These are phyloP conservation scores for Odontocerum albicorne DNA, from an alignment of 2,888 invertebrate genomes.

Conservation along the genomic window DNA sequence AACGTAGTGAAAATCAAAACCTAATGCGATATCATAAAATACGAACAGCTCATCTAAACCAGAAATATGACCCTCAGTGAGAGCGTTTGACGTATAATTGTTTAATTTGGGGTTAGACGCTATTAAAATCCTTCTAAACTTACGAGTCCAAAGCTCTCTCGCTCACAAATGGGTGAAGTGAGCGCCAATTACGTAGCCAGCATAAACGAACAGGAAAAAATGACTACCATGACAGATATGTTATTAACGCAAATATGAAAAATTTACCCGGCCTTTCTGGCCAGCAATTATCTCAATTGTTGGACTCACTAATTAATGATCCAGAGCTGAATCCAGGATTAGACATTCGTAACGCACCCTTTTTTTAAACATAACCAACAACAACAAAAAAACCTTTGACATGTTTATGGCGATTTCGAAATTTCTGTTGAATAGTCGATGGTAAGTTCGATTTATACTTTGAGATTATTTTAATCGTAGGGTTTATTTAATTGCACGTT, in stretches of 20 bases:
- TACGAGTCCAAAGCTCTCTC: not conserved
- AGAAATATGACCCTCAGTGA: conserved; percentile 10
- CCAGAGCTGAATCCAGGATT: conserved; percentile 7
- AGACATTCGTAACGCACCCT: conserved; percentile 9
- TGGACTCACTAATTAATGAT: conserved; percentile 31
- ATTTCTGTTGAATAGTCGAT: no score
- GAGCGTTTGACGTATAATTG: conserved; percentile 13
- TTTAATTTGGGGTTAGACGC: conserved; percentile 19
- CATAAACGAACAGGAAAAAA: conserved; percentile 4
- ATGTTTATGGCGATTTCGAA: conserved; percentile 8
- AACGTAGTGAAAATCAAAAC: no score
- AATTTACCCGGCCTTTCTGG: conserved; percentile 24
- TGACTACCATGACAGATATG: conserved; percentile 30
- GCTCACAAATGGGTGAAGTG: not conserved
- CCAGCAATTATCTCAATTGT: conserved; percentile 34
- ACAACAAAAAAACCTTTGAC: conserved; percentile 4
- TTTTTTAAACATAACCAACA: not conserved
- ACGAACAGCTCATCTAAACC: not conserved
- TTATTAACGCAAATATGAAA: conserved; percentile 36
- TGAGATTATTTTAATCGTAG: conserved; percentile 7
- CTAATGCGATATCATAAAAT: no score
- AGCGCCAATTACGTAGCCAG: conserved; percentile 16
- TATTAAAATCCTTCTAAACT: not conserved
- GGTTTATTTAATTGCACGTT: not conserved
- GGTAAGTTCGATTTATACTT: no score